Percentiles rank a stretch among this genome's conserved stretches.
Conservation (phyloP, 1,140 invertebrate genomes). For the Nephila pilipes region DNA sequence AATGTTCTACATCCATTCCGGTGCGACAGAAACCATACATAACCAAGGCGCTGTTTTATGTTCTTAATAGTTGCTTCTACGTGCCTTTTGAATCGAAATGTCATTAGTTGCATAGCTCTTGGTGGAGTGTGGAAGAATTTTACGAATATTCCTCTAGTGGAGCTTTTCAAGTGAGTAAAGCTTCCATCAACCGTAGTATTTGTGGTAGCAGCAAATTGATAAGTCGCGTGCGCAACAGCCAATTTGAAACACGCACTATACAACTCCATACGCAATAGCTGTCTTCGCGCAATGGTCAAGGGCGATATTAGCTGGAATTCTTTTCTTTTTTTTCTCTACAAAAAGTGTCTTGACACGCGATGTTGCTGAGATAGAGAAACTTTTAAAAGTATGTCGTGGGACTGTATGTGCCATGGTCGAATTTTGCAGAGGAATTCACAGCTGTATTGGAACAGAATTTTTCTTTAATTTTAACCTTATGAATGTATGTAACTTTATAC, state of each 20-base stretch:
- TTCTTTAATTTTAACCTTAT: too few species aligned
- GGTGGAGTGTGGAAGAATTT: background rate
- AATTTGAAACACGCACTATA: background rate
- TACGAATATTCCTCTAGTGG: background rate
- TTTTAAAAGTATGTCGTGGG: slow-evolving; percentile 2
- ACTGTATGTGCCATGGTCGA: background rate
- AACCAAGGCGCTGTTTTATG: background rate
- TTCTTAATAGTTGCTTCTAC: background rate
- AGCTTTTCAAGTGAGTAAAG: background rate
- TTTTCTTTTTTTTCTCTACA: background rate
- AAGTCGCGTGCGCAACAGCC: slow-evolving; percentile 24
- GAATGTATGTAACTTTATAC: too few species aligned
- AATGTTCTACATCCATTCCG: background rate
- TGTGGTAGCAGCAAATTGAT: slow-evolving; percentile 47
- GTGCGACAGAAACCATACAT: background rate
- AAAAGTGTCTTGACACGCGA: slow-evolving; percentile 7
- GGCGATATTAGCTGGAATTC: background rate
- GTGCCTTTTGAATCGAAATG: background rate
- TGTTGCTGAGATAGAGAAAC: background rate
- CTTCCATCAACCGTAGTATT: background rate
- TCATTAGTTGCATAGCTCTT: background rate
- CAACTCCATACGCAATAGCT: background rate
- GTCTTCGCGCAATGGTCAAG: slow-evolving; percentile 20
- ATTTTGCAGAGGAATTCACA: background rate
- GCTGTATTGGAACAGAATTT: too few species aligned